phyloP scores from a whole-genome alignment of 2,888 invertebrate genomes.

The Tubulanus polymorphus region DNA sequence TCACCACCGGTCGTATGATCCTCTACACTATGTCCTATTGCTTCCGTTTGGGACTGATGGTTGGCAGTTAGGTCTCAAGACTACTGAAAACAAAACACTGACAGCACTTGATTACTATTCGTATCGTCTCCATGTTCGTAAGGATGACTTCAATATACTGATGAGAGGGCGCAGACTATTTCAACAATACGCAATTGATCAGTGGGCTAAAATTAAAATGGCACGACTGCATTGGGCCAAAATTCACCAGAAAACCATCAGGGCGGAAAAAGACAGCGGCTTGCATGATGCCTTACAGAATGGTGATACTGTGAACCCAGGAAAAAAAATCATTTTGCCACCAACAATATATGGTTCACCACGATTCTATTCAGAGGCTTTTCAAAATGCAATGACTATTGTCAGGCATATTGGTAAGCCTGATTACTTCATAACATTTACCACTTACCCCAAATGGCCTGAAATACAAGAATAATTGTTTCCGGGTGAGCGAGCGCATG shows the following conservation, averaged over 20 bases:
- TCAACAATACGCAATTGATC: conserved; percentile 7
- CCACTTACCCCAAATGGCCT: conserved; percentile 20
- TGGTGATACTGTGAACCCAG: conserved; percentile 18
- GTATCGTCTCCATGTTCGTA: background rate
- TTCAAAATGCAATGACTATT: conserved; percentile 54
- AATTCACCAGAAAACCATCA: conserved; percentile 7
- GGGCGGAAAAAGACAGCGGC: conserved; percentile 25
- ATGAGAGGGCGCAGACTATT: conserved; percentile 10
- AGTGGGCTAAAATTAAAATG: background rate
- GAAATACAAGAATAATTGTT: conserved; percentile 17
- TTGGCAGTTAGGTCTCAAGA: background rate
- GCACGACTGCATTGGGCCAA: background rate
- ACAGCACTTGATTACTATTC: background rate
- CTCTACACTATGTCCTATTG: background rate
- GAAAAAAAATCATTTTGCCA: conserved; percentile 30
- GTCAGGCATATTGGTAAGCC: conserved; percentile 52
- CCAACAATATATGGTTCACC: conserved; percentile 38
- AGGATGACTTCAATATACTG: conserved; percentile 3
- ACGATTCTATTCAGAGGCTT: conserved; percentile 45
- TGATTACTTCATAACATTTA: conserved; percentile 42
- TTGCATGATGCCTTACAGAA: conserved; percentile 27
- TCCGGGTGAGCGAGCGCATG: conserved; percentile 4
- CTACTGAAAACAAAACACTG: background rate
- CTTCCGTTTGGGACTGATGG: conserved; percentile 1
- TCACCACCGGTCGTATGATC: conserved; percentile 10